Conservation (phyloP, 2,888 invertebrate genomes). For the Andricus quercusramuli region DNA sequence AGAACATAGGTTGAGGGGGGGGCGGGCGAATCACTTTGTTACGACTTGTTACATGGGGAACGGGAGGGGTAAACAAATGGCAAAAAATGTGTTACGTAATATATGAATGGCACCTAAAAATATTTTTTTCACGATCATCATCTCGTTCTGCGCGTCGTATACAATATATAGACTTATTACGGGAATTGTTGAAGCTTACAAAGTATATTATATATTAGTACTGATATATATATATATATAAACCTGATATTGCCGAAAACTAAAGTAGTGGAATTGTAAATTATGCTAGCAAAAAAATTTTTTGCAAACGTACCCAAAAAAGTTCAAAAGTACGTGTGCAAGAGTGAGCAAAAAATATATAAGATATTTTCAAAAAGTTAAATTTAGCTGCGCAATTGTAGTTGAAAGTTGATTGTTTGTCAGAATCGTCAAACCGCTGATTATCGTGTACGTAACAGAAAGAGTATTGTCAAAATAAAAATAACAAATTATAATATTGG, state of each 20-base stretch:
- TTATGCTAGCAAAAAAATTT: constrained; percentile 55
- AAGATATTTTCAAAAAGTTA: constrained; percentile 41
- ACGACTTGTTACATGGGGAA: too few relatives aligned
- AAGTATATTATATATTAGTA: constrained; percentile 64
- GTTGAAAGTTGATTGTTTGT: constrained; percentile 26
- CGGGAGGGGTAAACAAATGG: too few relatives aligned
- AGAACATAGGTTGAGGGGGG: too few relatives aligned
- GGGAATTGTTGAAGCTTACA: constrained; percentile 74
- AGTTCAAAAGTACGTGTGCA: constrained; percentile 43
- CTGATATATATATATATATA: constrained; percentile 50
- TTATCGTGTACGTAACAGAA: constrained; percentile 10
- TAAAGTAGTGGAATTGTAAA: constrained; percentile 65
- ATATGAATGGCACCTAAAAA: not conserved
- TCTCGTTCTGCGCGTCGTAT: constrained; percentile 15
- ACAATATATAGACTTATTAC: constrained; percentile 66
- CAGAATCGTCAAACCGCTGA: constrained; percentile 22
- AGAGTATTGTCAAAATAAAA: not conserved
- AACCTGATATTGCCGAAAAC: constrained; percentile 56
- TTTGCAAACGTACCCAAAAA: constrained; percentile 42
- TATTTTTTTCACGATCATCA: constrained; percentile 5
- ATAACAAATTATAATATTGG: not conserved
- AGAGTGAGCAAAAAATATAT: constrained; percentile 33
- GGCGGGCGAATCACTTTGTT: too few relatives aligned
- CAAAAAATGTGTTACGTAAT: too few relatives aligned
- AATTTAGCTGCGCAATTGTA: constrained; percentile 28